phyloP scores from a whole-genome alignment of 2,888 invertebrate genomes.

The Rhagonycha fulva region DNA sequence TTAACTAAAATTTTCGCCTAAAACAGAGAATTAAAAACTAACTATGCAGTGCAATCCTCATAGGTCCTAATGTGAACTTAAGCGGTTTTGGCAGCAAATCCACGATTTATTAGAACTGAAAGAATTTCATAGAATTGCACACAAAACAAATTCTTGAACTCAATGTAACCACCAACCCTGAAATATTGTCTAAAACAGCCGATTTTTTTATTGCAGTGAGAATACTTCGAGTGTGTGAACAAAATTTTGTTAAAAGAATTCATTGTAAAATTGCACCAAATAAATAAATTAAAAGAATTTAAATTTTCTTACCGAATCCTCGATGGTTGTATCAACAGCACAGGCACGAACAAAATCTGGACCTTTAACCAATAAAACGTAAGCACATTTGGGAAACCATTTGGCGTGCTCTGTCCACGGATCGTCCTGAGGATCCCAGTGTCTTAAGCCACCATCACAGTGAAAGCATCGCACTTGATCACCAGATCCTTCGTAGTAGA shows the following conservation, averaged over 20 bases:
- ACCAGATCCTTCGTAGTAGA: constrained; percentile 77
- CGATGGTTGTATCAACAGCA: constrained; percentile 43
- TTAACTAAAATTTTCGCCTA: no score
- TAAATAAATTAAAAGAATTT: background rate
- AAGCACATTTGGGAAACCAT: constrained; percentile 91
- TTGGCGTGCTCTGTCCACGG: constrained; percentile 94
- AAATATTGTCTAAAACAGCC: no score
- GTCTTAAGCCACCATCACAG: constrained; percentile 89
- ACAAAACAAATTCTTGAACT: no score
- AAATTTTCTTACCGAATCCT: background rate
- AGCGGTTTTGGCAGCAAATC: no score
- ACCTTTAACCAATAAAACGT: constrained; percentile 80
- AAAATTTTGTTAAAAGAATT: background rate
- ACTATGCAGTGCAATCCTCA: no score
- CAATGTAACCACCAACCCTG: no score
- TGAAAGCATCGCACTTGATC: constrained; percentile 90
- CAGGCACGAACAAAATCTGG: constrained; percentile 70
- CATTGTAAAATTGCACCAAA: background rate
- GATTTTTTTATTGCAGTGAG: no score
- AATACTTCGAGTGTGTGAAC: background rate
- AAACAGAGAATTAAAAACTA: no score
- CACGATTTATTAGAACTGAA: no score
- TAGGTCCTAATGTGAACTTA: no score
- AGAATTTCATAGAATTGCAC: no score
- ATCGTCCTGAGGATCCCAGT: constrained; percentile 89